Evolutionary conservation across 2,888 invertebrate genomes (phyloP).

Genomic region (Spilosoma lubricipeda): DNA sequence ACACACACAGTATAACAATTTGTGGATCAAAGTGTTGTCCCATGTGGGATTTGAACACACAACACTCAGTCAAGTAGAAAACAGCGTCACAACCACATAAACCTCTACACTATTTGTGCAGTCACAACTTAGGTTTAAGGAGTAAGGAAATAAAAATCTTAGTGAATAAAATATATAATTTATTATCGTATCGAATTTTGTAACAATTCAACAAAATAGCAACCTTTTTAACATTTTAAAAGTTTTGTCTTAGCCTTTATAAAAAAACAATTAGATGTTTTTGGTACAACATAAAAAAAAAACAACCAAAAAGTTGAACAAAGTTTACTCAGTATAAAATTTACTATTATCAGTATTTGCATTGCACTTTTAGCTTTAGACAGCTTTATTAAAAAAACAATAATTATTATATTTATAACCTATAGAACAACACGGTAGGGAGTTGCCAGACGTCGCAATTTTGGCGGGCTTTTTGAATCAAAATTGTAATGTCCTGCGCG

Average conservation of each 20-base stretch:
- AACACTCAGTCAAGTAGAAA: too few relatives aligned
- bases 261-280: not conserved
- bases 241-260: too few relatives aligned
- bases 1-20: too few relatives aligned
- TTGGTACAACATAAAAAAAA: not conserved
- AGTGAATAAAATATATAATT: constrained; percentile 46
- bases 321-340: not conserved
- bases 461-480: too few relatives aligned
- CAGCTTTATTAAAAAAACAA: too few relatives aligned
- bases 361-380: not conserved
- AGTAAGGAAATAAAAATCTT: not conserved
- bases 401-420: not conserved
- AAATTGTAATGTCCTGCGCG: too few relatives aligned
- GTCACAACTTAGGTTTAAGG: not conserved
- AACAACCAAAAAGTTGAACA: not conserved
- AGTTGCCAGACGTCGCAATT: too few relatives aligned
- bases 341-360: not conserved
- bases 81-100: too few relatives aligned
- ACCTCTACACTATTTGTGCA: too few relatives aligned
- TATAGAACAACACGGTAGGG: too few relatives aligned
- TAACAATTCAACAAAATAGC: constrained; percentile 46
- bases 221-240: constrained; percentile 9
- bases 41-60: too few relatives aligned
- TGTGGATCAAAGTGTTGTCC: too few relatives aligned
- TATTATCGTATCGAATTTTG: constrained; percentile 41